These are phyloP conservation scores for Gerris lacustris DNA, from an alignment of 2,888 invertebrate genomes.

Conservation along the genomic window DNA sequence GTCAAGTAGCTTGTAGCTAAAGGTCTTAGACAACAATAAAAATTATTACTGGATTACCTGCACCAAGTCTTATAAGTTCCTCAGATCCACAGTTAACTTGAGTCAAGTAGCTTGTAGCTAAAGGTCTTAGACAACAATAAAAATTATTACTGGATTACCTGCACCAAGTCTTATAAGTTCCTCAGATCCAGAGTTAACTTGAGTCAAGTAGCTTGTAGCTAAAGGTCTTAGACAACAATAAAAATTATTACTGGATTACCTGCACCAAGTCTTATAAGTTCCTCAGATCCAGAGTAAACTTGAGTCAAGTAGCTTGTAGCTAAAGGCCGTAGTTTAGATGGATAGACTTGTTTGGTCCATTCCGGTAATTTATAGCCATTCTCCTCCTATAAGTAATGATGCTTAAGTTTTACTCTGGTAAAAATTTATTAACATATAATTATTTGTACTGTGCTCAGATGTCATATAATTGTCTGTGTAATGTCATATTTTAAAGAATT, in stretches of 20 bases:
- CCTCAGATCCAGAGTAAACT: constrained; percentile 17
- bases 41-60: too few species aligned
- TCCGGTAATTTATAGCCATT: constrained; percentile 58
- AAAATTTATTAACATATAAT: too few species aligned
- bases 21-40: too few species aligned
- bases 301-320: constrained; percentile 19
- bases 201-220: constrained; percentile 5
- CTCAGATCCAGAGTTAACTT: too few species aligned
- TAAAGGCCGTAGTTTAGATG: constrained; percentile 44
- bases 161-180: too few species aligned
- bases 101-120: constrained; percentile 18
- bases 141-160: too few species aligned
- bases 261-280: constrained; percentile 18
- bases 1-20: constrained; percentile 18
- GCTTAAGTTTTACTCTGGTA: too few species aligned
- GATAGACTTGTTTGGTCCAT: constrained; percentile 60
- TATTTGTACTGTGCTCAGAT: too few species aligned
- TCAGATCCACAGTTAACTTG: constrained; percentile 19
- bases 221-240: not conserved
- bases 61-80: constrained; percentile 17
- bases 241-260: not conserved
- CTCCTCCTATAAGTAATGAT: constrained; percentile 36
- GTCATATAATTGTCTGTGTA: too few species aligned
- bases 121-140: constrained; percentile 38
- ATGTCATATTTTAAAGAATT: too few species aligned